Conservation (phyloP, 64 coral and sea anemone species). For the Actinia tenebrosa region DNA sequence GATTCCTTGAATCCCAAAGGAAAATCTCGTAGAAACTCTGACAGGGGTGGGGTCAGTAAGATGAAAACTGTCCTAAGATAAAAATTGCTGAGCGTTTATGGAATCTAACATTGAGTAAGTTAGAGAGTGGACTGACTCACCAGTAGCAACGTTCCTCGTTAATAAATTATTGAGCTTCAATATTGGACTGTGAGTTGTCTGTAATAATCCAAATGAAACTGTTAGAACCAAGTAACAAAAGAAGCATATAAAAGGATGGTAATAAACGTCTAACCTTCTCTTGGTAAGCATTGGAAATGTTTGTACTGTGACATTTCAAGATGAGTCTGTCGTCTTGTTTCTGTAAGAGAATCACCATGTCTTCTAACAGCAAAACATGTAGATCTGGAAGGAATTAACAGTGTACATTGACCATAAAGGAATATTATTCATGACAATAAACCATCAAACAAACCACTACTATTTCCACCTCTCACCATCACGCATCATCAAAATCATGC, state of each 20-base stretch:
- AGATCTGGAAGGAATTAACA: conserved; percentile 43
- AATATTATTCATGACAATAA: too few species aligned
- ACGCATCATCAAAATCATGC: too few species aligned
- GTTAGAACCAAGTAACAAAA: too few species aligned
- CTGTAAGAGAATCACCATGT: conserved; percentile 86
- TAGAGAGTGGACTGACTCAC: conserved; percentile 27
- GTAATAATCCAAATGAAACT: not conserved
- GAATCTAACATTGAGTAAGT: too few species aligned
- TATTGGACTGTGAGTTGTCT: conserved; percentile 97
- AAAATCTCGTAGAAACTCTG: too few species aligned
- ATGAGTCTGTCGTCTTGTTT: conserved; percentile 94
- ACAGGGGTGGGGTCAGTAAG: too few species aligned
- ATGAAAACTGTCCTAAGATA: too few species aligned
- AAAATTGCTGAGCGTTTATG: too few species aligned
- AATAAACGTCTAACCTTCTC: conserved; percentile 48
- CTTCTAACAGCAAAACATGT: conserved; percentile 89
- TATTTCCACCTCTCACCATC: too few species aligned
- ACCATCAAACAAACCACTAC: too few species aligned
- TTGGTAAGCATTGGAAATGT: conserved; percentile 73
- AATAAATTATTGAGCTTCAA: conserved; percentile 89
- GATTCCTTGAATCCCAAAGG: too few species aligned
- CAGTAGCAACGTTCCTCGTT: conserved; percentile 98
- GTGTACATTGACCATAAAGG: not conserved
- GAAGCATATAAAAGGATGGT: too few species aligned
- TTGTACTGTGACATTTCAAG: conserved; percentile 89